Percentiles rank a stretch among this genome's conserved stretches.
phyloP scores from a whole-genome alignment of 2,113 vertebrate species.

The Anguilla rostrata region DNA sequence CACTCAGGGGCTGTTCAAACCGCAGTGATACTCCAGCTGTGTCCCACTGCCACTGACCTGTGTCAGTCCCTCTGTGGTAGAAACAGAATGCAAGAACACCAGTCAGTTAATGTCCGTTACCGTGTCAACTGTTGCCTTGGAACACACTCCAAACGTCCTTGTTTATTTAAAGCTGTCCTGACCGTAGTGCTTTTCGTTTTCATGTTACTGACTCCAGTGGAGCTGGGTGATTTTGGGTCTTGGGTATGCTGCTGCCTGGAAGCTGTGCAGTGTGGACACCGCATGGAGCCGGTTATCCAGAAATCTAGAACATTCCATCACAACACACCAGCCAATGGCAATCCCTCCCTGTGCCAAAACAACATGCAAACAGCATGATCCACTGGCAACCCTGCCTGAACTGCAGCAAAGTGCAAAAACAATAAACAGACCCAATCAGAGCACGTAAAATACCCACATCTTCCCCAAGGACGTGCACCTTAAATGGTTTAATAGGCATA shows the following conservation, averaged over 20 bases:
- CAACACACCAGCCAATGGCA: not conserved
- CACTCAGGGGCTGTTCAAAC: not conserved
- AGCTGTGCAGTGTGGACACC: not conserved
- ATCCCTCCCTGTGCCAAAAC: conserved; percentile 29
- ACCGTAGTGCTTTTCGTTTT: not conserved
- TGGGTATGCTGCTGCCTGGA: not conserved
- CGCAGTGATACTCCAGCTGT: not conserved
- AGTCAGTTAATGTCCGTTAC: not conserved
- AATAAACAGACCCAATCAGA: not conserved
- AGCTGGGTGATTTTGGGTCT: not conserved
- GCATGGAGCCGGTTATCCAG: not conserved
- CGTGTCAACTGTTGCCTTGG: not conserved
- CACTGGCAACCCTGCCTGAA: not conserved
- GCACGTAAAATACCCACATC: not conserved
- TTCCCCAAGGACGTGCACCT: not conserved
- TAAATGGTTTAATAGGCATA: not conserved
- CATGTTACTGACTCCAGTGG: not conserved
- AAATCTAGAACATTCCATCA: not conserved
- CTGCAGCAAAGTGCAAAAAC: not conserved
- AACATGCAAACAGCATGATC: conserved; percentile 47
- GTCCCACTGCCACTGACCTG: not conserved
- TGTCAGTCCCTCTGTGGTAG: not conserved
- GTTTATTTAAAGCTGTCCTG: not conserved
- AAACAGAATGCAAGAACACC: not conserved
- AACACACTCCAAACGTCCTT: not conserved